Percentiles rank a stretch among this genome's conserved stretches.
Conservation (phyloP, 2,888 invertebrate species). For the Andrena haemorrhoa region DNA sequence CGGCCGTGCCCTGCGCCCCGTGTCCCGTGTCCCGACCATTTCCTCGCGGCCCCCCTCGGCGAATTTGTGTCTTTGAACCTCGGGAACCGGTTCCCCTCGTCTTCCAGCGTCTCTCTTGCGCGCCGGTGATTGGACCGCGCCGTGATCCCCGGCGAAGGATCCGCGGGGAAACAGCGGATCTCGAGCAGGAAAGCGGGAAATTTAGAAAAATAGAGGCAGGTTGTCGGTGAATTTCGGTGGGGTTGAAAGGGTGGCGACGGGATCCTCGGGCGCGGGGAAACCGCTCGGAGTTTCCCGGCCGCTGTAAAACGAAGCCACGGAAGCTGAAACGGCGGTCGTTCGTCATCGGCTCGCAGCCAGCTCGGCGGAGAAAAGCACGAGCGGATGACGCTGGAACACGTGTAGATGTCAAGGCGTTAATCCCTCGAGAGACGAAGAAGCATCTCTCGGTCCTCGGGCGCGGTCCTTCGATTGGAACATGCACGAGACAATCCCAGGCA, state of each 20-base stretch:
- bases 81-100: conserved; percentile 34
- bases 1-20: neutral
- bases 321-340: conserved; percentile 55
- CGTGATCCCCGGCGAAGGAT: no score
- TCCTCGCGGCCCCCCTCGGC: conserved; percentile 25
- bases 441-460: conserved; percentile 44
- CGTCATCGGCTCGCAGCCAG: conserved; percentile 60
- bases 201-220: neutral
- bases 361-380: conserved; percentile 57
- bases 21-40: conserved; percentile 11
- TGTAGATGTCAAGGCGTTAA: conserved; percentile 71
- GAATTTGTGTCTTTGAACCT: conserved; percentile 45
- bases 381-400: conserved; percentile 68
- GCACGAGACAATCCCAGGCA: conserved; percentile 29
- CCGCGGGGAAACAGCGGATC: no score
- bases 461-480: conserved; percentile 37
- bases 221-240: no score
- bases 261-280: neutral
- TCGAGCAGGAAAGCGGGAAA: neutral
- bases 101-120: neutral
- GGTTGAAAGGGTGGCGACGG: neutral
- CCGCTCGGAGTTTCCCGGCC: conserved; percentile 22
- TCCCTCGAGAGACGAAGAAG: conserved; percentile 66
- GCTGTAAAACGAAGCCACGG: conserved; percentile 41
- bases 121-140: neutral